Evolutionary conservation across 1,140 invertebrate genomes (phyloP), one percentile per base, ranked within the genome.

Genomic region (Pseudomyrmex concolor): DNA sequence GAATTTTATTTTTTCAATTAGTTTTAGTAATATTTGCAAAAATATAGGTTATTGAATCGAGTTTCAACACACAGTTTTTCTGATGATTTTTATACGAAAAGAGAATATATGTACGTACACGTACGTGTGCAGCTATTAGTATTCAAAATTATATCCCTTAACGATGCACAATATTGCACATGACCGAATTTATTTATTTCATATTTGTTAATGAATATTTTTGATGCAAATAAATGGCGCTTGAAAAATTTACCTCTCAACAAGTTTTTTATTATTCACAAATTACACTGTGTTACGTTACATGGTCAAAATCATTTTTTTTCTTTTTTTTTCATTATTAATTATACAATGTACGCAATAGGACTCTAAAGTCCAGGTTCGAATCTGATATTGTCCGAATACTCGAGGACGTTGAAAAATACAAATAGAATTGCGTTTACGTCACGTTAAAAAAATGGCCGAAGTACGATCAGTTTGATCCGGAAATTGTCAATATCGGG

Each of bases 1-100:
- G 43, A 68, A 68, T 70, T 68, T 68, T 17, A 25, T 68, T 78
- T 78, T 68, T 57, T 78, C 64, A 70, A 67, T 77, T 48, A 17
- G n/a, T 51, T 76, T 60, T 12, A 34, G 34, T 34, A 34, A 7
- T 34, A 34, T 34, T 5, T n/a, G 43, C 2, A 8, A 43, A 72
- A 72, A 57, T 25, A 59, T 63, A 63, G 34, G 60, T 43, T 76
- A 66, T 76, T 76, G 66, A 76, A 66, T 76, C 43, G 17, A 48
- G 1, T 74, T 67, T 66, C 19, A 55, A 66, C 43, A 12, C 17
- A 12, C 17, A 10, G 66, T 15, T 45, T 62, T 17, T 5, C 1
- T 22, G 43, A 3, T 34, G 50, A 2, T 64, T 76, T 76, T 64
- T 51, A 34, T 17, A 54, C 34, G 3, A 13, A 54, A 43, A 34